phyloP scores from a whole-genome alignment of 1,140 invertebrate species.

The Drosophila sp. region DNA sequence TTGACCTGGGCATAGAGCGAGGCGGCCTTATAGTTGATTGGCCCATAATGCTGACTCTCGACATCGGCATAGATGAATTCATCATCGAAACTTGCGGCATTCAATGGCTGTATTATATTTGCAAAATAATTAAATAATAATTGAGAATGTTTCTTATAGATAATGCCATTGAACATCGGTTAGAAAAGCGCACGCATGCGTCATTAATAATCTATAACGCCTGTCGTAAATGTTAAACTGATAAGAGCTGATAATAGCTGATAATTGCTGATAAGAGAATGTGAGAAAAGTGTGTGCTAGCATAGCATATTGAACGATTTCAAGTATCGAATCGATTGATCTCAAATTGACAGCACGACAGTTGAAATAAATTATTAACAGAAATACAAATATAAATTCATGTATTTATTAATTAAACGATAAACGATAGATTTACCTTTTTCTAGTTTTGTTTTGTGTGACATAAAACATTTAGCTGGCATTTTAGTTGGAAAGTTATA shows the following conservation, averaged over 20 bases:
- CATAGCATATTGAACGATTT: constrained; percentile 57
- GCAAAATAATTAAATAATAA: constrained; percentile 22
- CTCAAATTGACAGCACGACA: constrained; percentile 51
- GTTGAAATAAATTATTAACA: constrained; percentile 66
- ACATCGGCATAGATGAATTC: constrained; percentile 95
- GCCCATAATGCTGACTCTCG: constrained; percentile 91
- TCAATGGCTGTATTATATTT: constrained; percentile 81
- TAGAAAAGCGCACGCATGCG: constrained; percentile 41
- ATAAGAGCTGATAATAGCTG: constrained; percentile 30
- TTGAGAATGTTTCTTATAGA: constrained; percentile 18
- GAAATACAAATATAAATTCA: constrained; percentile 24
- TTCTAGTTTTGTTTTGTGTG: constrained; percentile 39
- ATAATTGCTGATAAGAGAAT: constrained; percentile 29
- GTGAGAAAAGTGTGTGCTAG: constrained; percentile 45
- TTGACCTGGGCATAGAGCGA: constrained; percentile 90
- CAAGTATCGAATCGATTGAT: constrained; percentile 29
- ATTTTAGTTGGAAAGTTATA: constrained; percentile 64
- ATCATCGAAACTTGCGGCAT: constrained; percentile 87
- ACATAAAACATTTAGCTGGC: constrained; percentile 50
- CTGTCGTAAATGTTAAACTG: constrained; percentile 48
- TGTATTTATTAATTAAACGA: constrained; percentile 11
- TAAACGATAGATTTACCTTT: constrained; percentile 62
- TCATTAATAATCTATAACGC: constrained; percentile 56
- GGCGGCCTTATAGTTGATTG: constrained; percentile 95
- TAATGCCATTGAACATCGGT: constrained; percentile 19